phyloP scores from a whole-genome alignment of 2,888 invertebrate species.

The Polyploca ridens region DNA sequence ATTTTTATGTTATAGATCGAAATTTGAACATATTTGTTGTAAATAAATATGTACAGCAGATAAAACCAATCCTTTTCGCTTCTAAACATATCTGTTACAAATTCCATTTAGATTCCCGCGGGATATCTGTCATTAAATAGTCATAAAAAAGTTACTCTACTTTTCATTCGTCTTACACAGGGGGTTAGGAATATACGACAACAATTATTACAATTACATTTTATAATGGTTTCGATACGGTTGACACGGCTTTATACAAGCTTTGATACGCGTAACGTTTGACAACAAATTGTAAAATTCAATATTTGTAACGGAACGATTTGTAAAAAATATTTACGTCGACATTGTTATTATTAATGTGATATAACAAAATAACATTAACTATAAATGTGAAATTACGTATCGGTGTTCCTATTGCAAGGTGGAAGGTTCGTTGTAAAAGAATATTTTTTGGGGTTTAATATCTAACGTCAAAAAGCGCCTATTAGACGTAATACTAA shows the following conservation, averaged over 20 bases:
- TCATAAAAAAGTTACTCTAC: background rate
- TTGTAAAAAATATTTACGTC: conserved; percentile 16
- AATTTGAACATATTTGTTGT: too few relatives aligned
- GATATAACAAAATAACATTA: too few relatives aligned
- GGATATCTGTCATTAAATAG: background rate
- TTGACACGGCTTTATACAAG: conserved; percentile 42
- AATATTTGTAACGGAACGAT: conserved; percentile 54
- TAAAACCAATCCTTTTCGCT: too few relatives aligned
- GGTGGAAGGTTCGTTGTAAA: too few relatives aligned
- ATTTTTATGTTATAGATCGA: too few relatives aligned
- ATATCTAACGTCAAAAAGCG: too few relatives aligned
- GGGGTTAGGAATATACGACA: conserved; percentile 43
- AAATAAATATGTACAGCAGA: too few relatives aligned
- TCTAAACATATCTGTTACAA: background rate
- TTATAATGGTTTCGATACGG: conserved; percentile 52
- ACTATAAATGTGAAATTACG: too few relatives aligned
- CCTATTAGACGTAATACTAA: too few relatives aligned
- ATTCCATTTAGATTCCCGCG: background rate
- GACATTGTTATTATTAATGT: too few relatives aligned
- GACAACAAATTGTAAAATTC: conserved; percentile 56
- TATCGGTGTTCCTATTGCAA: too few relatives aligned
- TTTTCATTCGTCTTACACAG: conserved; percentile 19
- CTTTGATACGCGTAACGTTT: conserved; percentile 45
- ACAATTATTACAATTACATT: conserved; percentile 54
- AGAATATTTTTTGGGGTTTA: too few relatives aligned